Percentiles rank a stretch among this genome's conserved stretches.
Evolutionary conservation across 2,113 vertebrate species (phyloP).

Genomic region (Mustela lutreola): DNA sequence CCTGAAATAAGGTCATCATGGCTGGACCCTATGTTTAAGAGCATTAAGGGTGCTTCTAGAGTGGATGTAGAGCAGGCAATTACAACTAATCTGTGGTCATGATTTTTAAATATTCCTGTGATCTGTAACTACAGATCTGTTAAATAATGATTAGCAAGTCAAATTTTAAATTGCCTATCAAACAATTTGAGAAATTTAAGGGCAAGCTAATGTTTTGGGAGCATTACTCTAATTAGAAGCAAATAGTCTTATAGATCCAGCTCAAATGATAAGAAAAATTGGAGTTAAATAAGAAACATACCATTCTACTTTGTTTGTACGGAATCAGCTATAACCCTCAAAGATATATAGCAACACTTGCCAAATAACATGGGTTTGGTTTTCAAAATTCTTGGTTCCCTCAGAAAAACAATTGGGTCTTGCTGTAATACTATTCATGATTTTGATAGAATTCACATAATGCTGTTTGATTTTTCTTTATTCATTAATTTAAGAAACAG

Average conservation of each 20-base stretch:
- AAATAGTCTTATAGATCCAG: background rate
- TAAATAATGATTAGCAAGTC: conserved; percentile 8
- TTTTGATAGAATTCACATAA: background rate
- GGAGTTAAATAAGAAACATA: background rate
- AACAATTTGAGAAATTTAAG: background rate
- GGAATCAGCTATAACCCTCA: background rate
- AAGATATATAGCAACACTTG: background rate
- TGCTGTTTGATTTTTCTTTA: background rate
- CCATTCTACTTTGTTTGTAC: background rate
- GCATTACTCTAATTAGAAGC: background rate
- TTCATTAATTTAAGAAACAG: conserved; percentile 29
- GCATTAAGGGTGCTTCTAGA: background rate
- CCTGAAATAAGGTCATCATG: background rate
- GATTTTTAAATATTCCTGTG: background rate
- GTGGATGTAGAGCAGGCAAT: background rate
- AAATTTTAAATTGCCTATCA: background rate
- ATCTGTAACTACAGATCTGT: background rate
- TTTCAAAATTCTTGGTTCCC: background rate
- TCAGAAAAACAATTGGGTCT: background rate
- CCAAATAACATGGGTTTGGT: background rate
- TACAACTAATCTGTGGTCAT: background rate
- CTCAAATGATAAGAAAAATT: conserved; percentile 34
- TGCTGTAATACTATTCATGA: background rate
- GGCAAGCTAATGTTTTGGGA: background rate
- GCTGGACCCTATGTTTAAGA: background rate